Evolutionary conservation across 2,797 vertebrate species (phyloP), one percentile per base, ranked within the genome.

Genomic region (Erethizon dorsatum): DNA sequence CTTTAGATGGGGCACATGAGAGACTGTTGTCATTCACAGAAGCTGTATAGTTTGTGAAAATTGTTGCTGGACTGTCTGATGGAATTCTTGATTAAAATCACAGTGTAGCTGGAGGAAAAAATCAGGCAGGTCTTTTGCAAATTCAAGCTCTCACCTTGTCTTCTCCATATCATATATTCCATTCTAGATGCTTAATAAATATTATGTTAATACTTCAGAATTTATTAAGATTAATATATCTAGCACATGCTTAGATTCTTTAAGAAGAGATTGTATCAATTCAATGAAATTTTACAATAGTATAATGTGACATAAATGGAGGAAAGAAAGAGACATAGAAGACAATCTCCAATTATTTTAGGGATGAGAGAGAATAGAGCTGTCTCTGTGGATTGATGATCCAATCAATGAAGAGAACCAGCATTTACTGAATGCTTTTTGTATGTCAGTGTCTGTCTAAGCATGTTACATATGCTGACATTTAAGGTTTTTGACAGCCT

Each of bases 211-310:
- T 77, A 20, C 24, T 65, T 83, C 83, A 88, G 33, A 88, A 41
- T 84, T 90, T 91, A 90, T 97, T 94, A 96, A 95, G 82, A 90
- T 94, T 91, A 96, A 52, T 57, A 24, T 78, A 26, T 88, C 17
- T 83, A 77, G 61, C 6, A 82, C 94, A 17, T 92, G 0, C 31
- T 94, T 37, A 79, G 10, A 57, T 57, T 95, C 15, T 59, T 91
- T 96, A 88, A 94, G n/a, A 56, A 92, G 41, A 90, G 12, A 89
- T 12, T 80, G 0, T 78, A 82, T 84, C 77, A 97, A 80, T 85
- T 86, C 88, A 94, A n/a, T 63, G 20, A 88, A 31, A 89, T 80
- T 94, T 96, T 88, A 77, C 47, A 73, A 83, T 75, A 57, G 94
- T 61, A 56, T 85, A 88, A 78, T 41, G 33, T 57, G 80, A 88